Evolutionary conservation across 2,113 vertebrate genomes (phyloP).

Genomic region (Salvelinus alpinus): DNA sequence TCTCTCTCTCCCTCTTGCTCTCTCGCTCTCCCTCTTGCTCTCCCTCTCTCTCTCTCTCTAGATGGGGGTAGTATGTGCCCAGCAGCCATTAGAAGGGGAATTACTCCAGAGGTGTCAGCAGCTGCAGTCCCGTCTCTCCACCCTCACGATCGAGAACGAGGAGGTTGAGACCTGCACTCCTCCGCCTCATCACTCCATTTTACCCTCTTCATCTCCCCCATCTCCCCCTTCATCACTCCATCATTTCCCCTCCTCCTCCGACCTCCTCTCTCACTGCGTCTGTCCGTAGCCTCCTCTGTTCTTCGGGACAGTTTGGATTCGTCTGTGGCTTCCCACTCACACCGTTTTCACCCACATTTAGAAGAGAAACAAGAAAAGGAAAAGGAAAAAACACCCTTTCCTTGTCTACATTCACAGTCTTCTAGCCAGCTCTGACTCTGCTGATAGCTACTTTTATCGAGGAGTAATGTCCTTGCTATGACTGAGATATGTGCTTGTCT

Average conservation of each 20-base stretch:
- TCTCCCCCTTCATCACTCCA: neutral
- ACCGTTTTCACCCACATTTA: no score
- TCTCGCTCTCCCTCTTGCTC: neutral
- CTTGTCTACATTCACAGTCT: no score
- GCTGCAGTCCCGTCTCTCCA: conserved; percentile 89
- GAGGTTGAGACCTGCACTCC: conserved; percentile 80
- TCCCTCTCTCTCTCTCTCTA: conserved; percentile 49
- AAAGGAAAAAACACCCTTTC: no score
- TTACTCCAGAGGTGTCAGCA: conserved; percentile 93
- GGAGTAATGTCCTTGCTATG: no score
- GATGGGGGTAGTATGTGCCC: conserved; percentile 90
- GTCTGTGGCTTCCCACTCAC: no score
- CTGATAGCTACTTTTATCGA: no score
- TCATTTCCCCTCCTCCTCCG: neutral
- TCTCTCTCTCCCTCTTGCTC: neutral
- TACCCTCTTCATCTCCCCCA: neutral
- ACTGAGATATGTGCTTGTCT: no score
- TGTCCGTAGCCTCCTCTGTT: conserved; percentile 11
- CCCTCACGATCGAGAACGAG: conserved; percentile 95
- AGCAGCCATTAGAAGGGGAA: conserved; percentile 89
- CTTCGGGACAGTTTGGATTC: conserved; percentile 33
- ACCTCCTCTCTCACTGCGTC: neutral
- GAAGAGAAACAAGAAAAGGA: no score
- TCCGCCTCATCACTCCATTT: neutral
- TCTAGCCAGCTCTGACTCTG: no score